These are phyloP conservation scores for Psilopsiagon aymara DNA, from an alignment of 2,113 vertebrate species.

Conservation along the genomic window DNA sequence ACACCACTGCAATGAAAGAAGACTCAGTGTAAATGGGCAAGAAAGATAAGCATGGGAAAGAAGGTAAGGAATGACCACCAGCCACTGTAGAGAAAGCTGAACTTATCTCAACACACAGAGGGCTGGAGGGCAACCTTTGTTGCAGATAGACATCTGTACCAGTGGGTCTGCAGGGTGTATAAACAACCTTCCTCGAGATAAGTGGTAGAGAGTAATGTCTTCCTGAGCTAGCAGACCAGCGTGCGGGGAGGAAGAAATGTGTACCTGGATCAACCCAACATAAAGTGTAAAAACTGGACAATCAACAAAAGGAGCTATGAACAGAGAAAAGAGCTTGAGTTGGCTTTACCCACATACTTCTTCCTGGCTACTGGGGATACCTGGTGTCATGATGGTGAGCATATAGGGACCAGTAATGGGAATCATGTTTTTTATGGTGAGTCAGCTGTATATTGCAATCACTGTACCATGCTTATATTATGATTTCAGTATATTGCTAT, in stretches of 20 bases:
- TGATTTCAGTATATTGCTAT: not conserved
- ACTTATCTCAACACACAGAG: not conserved
- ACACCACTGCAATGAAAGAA: not conserved
- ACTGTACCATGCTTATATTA: not conserved
- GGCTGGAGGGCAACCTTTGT: not conserved
- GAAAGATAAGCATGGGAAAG: not conserved
- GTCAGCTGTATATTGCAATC: not conserved
- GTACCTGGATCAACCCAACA: not conserved
- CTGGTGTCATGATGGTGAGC: accelerated
- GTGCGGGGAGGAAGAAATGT: accelerated
- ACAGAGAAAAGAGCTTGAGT: not conserved
- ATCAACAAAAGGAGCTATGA: not conserved
- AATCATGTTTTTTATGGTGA: not conserved
- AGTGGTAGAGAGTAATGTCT: not conserved
- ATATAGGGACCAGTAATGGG: not conserved
- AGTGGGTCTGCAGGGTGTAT: not conserved
- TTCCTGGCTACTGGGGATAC: not conserved
- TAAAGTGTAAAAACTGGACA: not conserved
- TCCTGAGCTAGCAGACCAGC: not conserved
- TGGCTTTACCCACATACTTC: not conserved
- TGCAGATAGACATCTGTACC: not conserved
- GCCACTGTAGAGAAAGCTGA: not conserved
- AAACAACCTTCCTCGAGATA: not conserved
- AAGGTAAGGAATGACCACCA: not conserved
- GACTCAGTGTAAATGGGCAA: not conserved